phyloP scores from a whole-genome alignment of 2,797 vertebrate genomes.

The Darevskia mixta region DNA sequence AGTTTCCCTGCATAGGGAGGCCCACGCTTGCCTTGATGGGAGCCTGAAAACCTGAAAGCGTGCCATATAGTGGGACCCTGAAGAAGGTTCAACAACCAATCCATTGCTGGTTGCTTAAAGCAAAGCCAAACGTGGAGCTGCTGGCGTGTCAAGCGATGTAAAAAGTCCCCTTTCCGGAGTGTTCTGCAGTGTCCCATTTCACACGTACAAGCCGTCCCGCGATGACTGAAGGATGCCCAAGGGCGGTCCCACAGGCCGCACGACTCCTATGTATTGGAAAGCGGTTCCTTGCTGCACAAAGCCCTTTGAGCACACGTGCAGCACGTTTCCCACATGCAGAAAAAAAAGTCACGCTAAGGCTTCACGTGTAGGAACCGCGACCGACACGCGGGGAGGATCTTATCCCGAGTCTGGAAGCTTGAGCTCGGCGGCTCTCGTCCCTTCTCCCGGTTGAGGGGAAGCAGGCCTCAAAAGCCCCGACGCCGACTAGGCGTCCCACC shows the following conservation, averaged over 20 bases:
- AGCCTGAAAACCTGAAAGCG: not conserved
- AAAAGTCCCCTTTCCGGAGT: not conserved
- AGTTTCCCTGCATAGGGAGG: not conserved
- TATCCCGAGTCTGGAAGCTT: too few relatives aligned
- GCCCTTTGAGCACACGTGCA: not conserved
- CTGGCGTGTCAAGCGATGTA: not conserved
- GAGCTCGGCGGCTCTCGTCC: too few relatives aligned
- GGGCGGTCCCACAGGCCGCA: too few relatives aligned
- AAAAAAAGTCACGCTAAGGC: too few relatives aligned
- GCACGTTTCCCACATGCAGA: not conserved
- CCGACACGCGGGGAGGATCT: too few relatives aligned
- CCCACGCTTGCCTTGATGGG: too few relatives aligned
- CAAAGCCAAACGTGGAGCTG: not conserved
- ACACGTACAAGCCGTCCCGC: not conserved
- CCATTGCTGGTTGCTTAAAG: not conserved
- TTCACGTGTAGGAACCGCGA: not conserved
- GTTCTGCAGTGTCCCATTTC: not conserved
- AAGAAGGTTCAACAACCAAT: not conserved
- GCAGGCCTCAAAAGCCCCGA: not conserved
- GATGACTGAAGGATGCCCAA: too few relatives aligned
- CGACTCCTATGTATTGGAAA: not conserved
- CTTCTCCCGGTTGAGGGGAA: not conserved
- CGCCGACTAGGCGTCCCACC: not conserved
- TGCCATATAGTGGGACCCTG: not conserved
- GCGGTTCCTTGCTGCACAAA: not conserved